These are phyloP conservation scores for Psilopsiagon aurifrons DNA, from an alignment of 2,113 vertebrate genomes.

Conservation along the genomic window DNA sequence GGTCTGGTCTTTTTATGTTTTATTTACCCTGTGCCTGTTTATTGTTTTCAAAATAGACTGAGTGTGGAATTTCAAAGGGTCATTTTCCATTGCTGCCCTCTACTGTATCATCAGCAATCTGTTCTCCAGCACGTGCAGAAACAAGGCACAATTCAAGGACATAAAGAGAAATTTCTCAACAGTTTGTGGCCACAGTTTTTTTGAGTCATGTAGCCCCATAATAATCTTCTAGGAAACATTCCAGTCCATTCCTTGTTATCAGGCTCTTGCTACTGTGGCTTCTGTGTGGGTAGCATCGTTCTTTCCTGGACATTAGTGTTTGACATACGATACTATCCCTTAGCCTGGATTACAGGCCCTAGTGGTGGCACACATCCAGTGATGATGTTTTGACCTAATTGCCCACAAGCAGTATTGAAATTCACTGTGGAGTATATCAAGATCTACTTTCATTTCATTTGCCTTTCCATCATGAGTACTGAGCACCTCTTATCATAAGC, in stretches of 20 bases:
- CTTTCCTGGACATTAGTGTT: background rate
- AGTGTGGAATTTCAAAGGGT: slow-evolving; percentile 28
- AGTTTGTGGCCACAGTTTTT: background rate
- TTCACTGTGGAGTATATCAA: background rate
- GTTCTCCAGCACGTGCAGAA: background rate
- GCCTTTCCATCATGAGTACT: slow-evolving; percentile 24
- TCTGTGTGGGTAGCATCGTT: background rate
- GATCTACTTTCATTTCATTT: slow-evolving; percentile 7
- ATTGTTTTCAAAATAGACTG: slow-evolving; percentile 31
- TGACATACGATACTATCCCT: background rate
- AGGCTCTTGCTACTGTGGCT: background rate
- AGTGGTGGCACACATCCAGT: background rate
- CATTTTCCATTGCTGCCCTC: slow-evolving; percentile 44
- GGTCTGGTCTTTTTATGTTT: slow-evolving; percentile 42
- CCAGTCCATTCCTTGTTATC: background rate
- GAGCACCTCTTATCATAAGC: slow-evolving; percentile 8
- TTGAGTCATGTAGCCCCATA: background rate
- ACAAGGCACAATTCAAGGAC: background rate
- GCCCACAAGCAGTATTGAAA: slow-evolving; percentile 1
- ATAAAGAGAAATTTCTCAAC: background rate
- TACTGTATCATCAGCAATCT: slow-evolving; percentile 22
- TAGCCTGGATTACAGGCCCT: background rate
- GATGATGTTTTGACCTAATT: background rate
- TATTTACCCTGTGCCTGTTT: slow-evolving; percentile 47
- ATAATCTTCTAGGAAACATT: background rate